Base-by-base conservation (phyloP, 2,113 vertebrate species). In the Forbesichthys papilliferus region DNA sequence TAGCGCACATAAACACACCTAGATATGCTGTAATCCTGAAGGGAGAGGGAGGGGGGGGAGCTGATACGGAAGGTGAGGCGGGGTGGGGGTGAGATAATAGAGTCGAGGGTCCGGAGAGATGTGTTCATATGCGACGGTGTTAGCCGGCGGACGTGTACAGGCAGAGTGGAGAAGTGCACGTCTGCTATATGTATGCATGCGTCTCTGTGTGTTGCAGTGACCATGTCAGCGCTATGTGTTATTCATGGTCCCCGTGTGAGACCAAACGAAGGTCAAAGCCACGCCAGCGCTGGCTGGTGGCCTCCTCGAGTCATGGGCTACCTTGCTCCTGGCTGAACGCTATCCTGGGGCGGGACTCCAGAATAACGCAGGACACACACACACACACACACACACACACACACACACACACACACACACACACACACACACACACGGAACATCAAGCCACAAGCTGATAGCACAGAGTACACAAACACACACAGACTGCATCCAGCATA, bases 1-100 rank as follows among this genome's bases (percentile, higher is more conserved):
- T 78, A 82, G 71, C 68, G 69, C 78, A 60, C 73, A 86, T 74
- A 85, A 82, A 88, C 79, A 84, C 66, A 83, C 76, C 67, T 77
- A 67, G 72, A 84, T 84, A 83, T 79, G 71, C 74, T 68, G 68
- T 77, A 78, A 83, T 83, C 77, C 53, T 68, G 48, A 49, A 60
- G 59, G 69, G 71, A 64, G 69, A 65, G 49, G 48, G 54, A 1
- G 14, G 53, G 53, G 12, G 66, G 63, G 54, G 47, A 68, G 33
- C 27, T 79, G 71, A 65, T 55, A 73, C 70, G 36, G 61, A 55
- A 54, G 56, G 55, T 33, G 36, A 49, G 7, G n/a, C 48, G 48
- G 34, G 57, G 63, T 9, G 67, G 56, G 74, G 42, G 16, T 58
- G 18, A 66, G 65, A 71, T 73, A 83, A 71, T 0, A 62, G 58